Percentiles rank a stretch among this genome's conserved stretches.
Evolutionary conservation across 2,113 vertebrate genomes (phyloP).

Genomic region (Propithecus coquereli): DNA sequence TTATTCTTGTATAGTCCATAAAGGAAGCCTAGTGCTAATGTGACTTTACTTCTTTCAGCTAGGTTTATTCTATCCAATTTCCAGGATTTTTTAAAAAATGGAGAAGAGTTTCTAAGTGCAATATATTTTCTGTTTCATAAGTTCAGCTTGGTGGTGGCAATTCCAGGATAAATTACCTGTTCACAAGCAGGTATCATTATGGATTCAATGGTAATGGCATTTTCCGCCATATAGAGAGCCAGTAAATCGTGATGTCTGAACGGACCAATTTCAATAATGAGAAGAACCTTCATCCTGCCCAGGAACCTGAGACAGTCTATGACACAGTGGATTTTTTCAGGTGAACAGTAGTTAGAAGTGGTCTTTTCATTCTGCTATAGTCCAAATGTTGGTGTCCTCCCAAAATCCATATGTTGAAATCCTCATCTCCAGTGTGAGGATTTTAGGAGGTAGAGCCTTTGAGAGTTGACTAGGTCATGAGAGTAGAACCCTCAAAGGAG

Average conservation of each 20-base stretch:
- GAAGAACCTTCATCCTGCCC: conserved; percentile 9
- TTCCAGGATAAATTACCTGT: conserved; percentile 26
- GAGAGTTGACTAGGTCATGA: background rate
- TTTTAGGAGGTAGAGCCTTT: background rate
- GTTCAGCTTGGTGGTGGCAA: background rate
- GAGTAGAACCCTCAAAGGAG: background rate
- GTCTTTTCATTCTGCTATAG: background rate
- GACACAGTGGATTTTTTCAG: background rate
- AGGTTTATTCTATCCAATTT: background rate
- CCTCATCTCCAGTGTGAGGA: background rate
- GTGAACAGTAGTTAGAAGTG: background rate
- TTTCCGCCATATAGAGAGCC: background rate
- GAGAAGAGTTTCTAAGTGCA: conserved; percentile 11
- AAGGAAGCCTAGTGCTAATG: background rate
- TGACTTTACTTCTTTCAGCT: background rate
- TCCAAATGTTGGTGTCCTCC: background rate
- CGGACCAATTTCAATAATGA: conserved; percentile 17
- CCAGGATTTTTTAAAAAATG: background rate
- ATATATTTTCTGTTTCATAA: conserved; percentile 24
- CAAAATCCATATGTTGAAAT: background rate
- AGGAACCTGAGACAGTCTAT: background rate
- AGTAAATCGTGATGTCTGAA: conserved; percentile 41
- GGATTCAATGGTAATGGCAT: background rate
- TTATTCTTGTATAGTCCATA: background rate
- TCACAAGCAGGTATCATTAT: background rate